phyloP scores from a whole-genome alignment of 2,113 vertebrate genomes.

The Sclerurus mexicanus region DNA sequence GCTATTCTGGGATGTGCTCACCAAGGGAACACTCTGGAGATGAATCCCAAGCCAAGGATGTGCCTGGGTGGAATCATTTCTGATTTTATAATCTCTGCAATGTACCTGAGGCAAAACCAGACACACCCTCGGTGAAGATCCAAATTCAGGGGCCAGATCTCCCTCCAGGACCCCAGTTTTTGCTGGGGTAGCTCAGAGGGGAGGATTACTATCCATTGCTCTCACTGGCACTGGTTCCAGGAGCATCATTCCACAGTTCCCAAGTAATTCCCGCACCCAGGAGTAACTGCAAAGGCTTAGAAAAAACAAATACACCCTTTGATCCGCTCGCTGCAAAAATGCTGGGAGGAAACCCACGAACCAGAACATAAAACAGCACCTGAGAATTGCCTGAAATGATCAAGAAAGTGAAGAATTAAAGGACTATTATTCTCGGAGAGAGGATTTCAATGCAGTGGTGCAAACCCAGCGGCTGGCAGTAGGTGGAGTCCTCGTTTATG shows the following conservation, averaged over 20 bases:
- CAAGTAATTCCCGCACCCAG: neutral
- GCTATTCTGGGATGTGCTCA: neutral
- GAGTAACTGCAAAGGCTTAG: neutral
- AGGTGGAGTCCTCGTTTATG: constrained; percentile 30
- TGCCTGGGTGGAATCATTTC: neutral
- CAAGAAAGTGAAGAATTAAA: neutral
- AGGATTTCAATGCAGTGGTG: neutral
- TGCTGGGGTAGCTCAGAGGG: neutral
- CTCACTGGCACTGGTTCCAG: neutral
- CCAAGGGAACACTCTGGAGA: neutral
- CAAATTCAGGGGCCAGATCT: neutral
- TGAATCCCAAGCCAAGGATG: neutral
- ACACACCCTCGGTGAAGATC: neutral
- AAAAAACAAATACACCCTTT: neutral
- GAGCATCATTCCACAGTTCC: neutral
- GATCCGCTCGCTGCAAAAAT: neutral
- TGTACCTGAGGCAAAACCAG: neutral
- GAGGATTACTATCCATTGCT: neutral
- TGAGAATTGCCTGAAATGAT: neutral
- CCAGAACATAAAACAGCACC: neutral
- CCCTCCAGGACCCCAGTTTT: neutral
- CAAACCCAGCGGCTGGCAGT: neutral
- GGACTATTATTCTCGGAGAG: neutral
- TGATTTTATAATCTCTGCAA: neutral
- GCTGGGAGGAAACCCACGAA: neutral